Evolutionary conservation across 2,797 vertebrate species (phyloP), one percentile per base, ranked within the genome.

Genomic region (Eupleurogrammus muticus): DNA sequence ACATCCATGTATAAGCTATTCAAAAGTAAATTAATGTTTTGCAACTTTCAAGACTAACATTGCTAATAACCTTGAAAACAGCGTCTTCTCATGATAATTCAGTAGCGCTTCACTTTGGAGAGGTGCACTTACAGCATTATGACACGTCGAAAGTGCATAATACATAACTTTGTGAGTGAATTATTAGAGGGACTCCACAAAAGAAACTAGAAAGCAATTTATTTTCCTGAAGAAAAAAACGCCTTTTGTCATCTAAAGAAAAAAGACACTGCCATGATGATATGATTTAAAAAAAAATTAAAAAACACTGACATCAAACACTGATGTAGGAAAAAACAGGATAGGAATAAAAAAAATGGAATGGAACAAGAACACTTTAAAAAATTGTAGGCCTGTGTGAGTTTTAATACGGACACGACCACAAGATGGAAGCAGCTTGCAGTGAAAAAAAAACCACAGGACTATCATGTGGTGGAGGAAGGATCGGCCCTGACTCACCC

Each of bases 401-500:
- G 17, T 12, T 56, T 32, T 56, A 16, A 47, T 3, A 12, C 5
- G 5, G 3, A 38, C 8, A 46, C 1, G 2, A 24, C 28, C 47
- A 69, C 38, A 44, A 60, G 50, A 52, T 21, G 32, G 28, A 51
- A 38, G 46, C 5, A 52, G 16, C 2, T 58, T 36, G 9, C 21
- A 48, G 17, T 32, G 5, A 61, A 52, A 58, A 52, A 58, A 24
- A 24, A 5, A 46, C 5, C 40, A 10, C 7, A 28, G n/a, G 23
- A 36, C 28, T 28, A 28, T 28, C 7, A 44, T 21, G 5, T 44
- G 1, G 23, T 38, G 1, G 5, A 28, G 4, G 75, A 46, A 47
- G 19, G 23, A 66, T 23, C 17, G n/a, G 7, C 68, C 24, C 2
- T 7, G 51, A 89, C 93, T 89, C 75, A 95, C 95, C 94, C 95